Evolutionary conservation across 2,888 invertebrate genomes (phyloP).

Genomic region (Rhingia campestris): DNA sequence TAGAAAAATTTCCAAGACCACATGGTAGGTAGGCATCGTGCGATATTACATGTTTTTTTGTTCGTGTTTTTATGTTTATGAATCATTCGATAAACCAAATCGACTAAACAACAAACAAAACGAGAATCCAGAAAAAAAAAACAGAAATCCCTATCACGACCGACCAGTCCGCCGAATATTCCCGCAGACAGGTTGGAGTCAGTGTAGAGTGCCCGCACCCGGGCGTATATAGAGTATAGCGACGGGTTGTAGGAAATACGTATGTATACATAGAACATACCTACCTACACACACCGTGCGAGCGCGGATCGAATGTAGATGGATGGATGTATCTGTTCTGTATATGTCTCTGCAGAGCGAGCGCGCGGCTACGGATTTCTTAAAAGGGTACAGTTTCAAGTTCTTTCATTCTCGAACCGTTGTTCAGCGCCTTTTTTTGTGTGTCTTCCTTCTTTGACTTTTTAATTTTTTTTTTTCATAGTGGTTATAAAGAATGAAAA

Average conservation of each 20-base stretch:
- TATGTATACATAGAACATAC: background rate
- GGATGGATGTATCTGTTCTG: slow-evolving; percentile 50
- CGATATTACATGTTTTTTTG: slow-evolving; percentile 12
- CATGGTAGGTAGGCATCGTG: slow-evolving; percentile 28
- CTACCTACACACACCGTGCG: slow-evolving; percentile 32
- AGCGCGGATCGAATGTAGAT: slow-evolving; percentile 14
- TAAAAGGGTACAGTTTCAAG: slow-evolving; percentile 74
- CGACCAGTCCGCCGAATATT: slow-evolving; percentile 58
- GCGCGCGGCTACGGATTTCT: slow-evolving; percentile 66
- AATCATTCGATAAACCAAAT: slow-evolving; percentile 56
- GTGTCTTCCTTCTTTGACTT: slow-evolving; percentile 64
- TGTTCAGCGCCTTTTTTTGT: slow-evolving; percentile 46
- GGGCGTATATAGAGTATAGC: slow-evolving; percentile 4
- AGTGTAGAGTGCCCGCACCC: slow-evolving; percentile 37
- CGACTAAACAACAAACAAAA: slow-evolving; percentile 44
- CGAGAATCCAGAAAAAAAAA: slow-evolving; percentile 13
- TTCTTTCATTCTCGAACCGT: slow-evolving; percentile 72
- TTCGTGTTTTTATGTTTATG: slow-evolving; percentile 28
- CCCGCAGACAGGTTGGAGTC: slow-evolving; percentile 72
- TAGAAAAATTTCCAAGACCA: slow-evolving; percentile 50
- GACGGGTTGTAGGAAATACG: slow-evolving; percentile 23
- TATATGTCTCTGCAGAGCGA: slow-evolving; percentile 52
- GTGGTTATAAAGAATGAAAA: slow-evolving; percentile 67
- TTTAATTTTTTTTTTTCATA: slow-evolving; percentile 44
- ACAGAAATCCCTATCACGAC: slow-evolving; percentile 11